Percentiles rank a stretch among this genome's conserved stretches.
These are phyloP conservation scores for Pseudochromis fuscus DNA, from an alignment of 2,797 vertebrate genomes.

Conservation along the genomic window DNA sequence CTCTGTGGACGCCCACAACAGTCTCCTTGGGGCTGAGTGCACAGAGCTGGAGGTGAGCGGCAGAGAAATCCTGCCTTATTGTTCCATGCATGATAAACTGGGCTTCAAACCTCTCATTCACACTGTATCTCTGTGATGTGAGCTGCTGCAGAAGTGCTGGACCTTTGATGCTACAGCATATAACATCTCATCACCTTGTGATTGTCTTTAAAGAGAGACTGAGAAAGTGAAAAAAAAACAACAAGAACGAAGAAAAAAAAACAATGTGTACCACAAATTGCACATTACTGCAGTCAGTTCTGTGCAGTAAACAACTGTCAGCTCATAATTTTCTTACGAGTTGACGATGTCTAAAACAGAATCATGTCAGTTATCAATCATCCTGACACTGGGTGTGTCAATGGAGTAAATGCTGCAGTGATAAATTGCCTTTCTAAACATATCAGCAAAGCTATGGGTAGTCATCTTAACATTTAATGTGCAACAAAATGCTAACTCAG, in stretches of 20 bases:
- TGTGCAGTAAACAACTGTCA: conserved; percentile 32
- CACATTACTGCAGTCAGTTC: conserved; percentile 5
- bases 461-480: conserved; percentile 49
- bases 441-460: conserved; percentile 48
- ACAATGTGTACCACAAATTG: conserved; percentile 9
- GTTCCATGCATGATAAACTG: conserved; percentile 69
- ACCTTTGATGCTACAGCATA: conserved; percentile 20
- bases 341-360: conserved; percentile 45
- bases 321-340: conserved; percentile 34
- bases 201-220: conserved; percentile 16
- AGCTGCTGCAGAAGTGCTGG: conserved; percentile 31
- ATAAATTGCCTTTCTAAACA: conserved; percentile 63
- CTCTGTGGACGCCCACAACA: conserved; percentile 79
- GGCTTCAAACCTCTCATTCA: conserved; percentile 60
- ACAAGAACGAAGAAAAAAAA: too few relatives aligned
- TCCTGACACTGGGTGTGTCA: conserved; percentile 54
- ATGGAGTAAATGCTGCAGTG: conserved; percentile 45
- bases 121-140: conserved; percentile 53
- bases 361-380: conserved; percentile 76
- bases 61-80: conserved; percentile 81
- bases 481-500: conserved; percentile 31
- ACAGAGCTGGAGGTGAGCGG: conserved; percentile 74
- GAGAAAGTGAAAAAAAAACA: conserved; percentile 29
- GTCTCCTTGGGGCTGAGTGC: conserved; percentile 65
- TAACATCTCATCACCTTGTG: conserved; percentile 20